Conservation (phyloP, 2,113 vertebrate species). For the Alouatta palliata region DNA sequence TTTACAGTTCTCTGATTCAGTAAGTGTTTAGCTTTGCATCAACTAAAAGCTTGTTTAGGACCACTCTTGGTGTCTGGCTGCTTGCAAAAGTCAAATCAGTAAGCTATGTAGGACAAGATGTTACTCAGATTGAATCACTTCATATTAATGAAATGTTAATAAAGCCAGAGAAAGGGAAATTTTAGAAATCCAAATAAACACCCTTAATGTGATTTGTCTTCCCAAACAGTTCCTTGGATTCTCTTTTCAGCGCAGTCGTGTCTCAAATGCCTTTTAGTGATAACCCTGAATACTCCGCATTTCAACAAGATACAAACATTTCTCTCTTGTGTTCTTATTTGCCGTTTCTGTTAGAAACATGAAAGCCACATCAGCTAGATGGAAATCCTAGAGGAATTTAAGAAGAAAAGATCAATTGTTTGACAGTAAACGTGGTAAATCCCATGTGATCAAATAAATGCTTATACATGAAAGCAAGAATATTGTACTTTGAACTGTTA, state of each 20-base stretch:
- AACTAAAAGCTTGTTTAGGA: conserved; percentile 14
- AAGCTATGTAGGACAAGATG: conserved; percentile 4
- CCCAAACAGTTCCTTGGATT: conserved; percentile 23
- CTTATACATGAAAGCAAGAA: conserved; percentile 50
- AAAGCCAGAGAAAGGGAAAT: conserved; percentile 51
- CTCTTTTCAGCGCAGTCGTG: not conserved
- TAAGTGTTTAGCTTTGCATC: not conserved
- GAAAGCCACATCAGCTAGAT: conserved; percentile 48
- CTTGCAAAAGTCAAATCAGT: conserved; percentile 38
- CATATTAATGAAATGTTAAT: conserved; percentile 58
- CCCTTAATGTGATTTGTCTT: conserved; percentile 31
- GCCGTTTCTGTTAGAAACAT: conserved; percentile 58
- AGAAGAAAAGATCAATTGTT: conserved; percentile 68
- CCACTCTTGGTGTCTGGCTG: conserved; percentile 12
- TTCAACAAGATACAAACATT: conserved; percentile 50
- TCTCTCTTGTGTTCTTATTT: conserved; percentile 43
- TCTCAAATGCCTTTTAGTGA: conserved; percentile 47
- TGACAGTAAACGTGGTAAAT: conserved; percentile 65
- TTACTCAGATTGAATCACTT: conserved; percentile 56
- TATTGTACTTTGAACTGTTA: conserved; percentile 28
- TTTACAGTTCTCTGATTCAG: conserved; percentile 31
- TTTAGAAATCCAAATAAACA: conserved; percentile 66
- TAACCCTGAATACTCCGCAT: conserved; percentile 34
- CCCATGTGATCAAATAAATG: conserved; percentile 55
- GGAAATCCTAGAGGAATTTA: conserved; percentile 62